Evolutionary conservation across 2,113 vertebrate species (phyloP).

Genomic region (Calcarius ornatus): DNA sequence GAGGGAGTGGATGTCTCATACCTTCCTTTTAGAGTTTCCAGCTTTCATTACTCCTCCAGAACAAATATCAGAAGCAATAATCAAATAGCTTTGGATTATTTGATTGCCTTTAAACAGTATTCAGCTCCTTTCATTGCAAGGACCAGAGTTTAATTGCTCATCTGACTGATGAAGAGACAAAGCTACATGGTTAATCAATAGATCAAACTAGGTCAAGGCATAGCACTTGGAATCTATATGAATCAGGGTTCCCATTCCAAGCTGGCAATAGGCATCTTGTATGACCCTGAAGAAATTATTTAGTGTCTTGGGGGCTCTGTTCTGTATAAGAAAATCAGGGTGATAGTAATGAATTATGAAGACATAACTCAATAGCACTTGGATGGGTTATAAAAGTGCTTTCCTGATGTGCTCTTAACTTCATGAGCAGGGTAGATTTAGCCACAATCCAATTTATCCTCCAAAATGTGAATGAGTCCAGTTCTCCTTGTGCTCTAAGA

Average conservation of each 20-base stretch:
- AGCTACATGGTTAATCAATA: neutral
- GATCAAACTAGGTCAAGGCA: neutral
- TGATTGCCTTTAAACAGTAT: neutral
- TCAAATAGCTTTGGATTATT: neutral
- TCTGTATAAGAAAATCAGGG: neutral
- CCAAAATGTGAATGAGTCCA: neutral
- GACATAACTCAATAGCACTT: neutral
- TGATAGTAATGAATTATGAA: neutral
- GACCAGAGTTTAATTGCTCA: neutral
- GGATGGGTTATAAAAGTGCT: neutral
- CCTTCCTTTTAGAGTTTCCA: neutral
- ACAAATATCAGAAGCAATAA: neutral
- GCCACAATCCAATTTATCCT: neutral
- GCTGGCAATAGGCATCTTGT: neutral
- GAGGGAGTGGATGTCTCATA: neutral
- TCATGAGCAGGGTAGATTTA: neutral
- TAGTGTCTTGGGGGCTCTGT: neutral
- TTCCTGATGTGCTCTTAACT: neutral
- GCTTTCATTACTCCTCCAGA: neutral
- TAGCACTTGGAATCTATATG: neutral
- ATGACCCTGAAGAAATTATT: neutral
- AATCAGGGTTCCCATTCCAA: neutral
- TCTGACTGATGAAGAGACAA: neutral
- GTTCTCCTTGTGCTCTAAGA: neutral
- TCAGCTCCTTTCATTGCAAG: neutral